Base-by-base conservation (phyloP, 2,888 invertebrate genomes). In the Drosophila pegasa region DNA sequence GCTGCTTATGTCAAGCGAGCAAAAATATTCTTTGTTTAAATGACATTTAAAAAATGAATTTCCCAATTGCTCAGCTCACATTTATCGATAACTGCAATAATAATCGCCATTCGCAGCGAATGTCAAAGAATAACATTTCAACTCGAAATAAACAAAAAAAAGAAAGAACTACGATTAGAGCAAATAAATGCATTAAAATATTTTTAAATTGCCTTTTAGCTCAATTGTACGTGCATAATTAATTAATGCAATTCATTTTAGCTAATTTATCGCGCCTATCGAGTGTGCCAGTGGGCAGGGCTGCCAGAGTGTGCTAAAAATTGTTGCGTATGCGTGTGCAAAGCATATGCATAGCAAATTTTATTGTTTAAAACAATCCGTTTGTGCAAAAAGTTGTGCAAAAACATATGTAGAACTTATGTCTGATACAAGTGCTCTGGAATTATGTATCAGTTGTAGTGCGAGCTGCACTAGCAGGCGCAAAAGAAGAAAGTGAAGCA, bases 321-420 rank as follows among this genome's bases (percentile, higher is more conserved):
- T 75, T 75, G 76, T 72, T 75, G 77, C 77, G 75, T 76, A 72
- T 75, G 74, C 61, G 55, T 75, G 61, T 76, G 72, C 75, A 60
- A 75, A 68, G 72, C 75, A 76, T 75, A 75, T 76, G 75, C 76
- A 75, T 71, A 68, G 72, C 75, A 69, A 52, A 75, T 65, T 86
- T 64, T 27, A 66, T 73, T 74, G 69, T 78, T 73, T 68, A 58
- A 77, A 77, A 62, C 64, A 62, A 66, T 56, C 55, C 38, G 51
- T 81, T 80, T 70, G 78, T 80, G 65, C 75, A 73, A 69, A 69
- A 57, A 48, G 57, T 43, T 69, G 76, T 83, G 75, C 73, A 71
- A 70, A 78, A 85, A 40, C 83, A 89, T 81, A 91, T 91, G 90
- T 88, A 89, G 89, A 90, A 90, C 90, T 90, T 90, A 90, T 90